Conservation (phyloP, 2,797 vertebrate genomes). For the Coracias cyanogaster region DNA sequence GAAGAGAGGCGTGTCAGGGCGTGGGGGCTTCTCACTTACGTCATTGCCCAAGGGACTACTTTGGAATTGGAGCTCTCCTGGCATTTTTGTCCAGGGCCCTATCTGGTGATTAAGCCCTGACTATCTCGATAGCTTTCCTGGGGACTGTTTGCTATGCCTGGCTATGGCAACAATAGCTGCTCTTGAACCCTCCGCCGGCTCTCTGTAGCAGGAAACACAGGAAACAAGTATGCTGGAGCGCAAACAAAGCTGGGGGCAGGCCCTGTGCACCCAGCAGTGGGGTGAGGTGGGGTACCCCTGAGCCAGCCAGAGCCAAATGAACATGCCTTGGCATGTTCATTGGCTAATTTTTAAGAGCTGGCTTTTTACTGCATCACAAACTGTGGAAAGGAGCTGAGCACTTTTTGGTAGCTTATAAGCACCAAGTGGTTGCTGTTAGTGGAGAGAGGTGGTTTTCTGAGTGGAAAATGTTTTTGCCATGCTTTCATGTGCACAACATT, state of each 20-base stretch:
- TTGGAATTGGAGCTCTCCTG: not conserved
- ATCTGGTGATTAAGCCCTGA: conserved; percentile 24
- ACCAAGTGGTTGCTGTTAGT: too few species aligned
- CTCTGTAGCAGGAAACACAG: not conserved
- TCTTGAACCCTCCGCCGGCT: not conserved
- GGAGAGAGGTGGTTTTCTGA: not conserved
- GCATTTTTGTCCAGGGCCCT: not conserved
- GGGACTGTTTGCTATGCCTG: conserved; percentile 29
- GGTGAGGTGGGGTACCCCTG: not conserved
- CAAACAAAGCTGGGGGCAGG: not conserved
- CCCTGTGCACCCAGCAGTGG: not conserved
- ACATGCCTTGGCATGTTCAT: accelerated
- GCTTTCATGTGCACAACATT: accelerated
- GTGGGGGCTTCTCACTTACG: not conserved
- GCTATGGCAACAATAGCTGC: not conserved
- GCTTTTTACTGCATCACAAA: not conserved
- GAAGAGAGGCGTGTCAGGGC: accelerated
- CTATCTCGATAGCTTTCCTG: not conserved
- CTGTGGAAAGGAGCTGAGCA: accelerated
- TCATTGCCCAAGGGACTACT: not conserved
- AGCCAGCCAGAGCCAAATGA: not conserved
- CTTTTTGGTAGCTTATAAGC: not conserved
- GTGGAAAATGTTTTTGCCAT: not conserved
- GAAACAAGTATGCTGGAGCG: not conserved
- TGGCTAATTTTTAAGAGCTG: not conserved